Evolutionary conservation across 2,888 invertebrate genomes (phyloP).

Genomic region (Xestia xanthographa): DNA sequence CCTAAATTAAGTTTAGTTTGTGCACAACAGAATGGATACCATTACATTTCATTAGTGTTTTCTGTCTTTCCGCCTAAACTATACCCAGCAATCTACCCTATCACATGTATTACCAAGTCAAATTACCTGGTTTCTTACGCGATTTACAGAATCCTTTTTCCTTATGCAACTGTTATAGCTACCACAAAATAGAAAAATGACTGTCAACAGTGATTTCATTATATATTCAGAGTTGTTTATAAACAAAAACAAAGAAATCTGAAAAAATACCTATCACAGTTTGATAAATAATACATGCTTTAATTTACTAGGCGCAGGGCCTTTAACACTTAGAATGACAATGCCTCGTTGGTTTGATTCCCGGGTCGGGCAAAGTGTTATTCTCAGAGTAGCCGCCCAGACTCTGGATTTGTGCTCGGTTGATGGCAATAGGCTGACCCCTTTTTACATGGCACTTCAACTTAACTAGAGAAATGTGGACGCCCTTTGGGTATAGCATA

Average conservation of each 20-base stretch:
- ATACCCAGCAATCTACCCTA: too few relatives aligned
- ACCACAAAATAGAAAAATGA: not conserved
- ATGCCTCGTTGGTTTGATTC: not conserved
- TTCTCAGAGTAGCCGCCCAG: not conserved
- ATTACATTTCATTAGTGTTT: not conserved
- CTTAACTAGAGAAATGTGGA: not conserved
- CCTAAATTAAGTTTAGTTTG: too few relatives aligned
- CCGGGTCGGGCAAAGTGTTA: not conserved
- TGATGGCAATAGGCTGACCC: not conserved
- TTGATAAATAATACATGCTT: not conserved
- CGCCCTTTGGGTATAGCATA: not conserved
- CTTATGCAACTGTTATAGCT: not conserved
- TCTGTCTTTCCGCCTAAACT: not conserved
- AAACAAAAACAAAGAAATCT: not conserved
- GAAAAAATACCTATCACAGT: not conserved
- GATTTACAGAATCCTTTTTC: constrained; percentile 17
- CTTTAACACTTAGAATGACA: not conserved
- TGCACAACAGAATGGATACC: too few relatives aligned
- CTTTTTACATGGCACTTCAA: not conserved
- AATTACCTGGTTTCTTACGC: not conserved
- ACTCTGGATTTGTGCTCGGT: not conserved
- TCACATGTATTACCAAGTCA: constrained; percentile 8
- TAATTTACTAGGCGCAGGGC: not conserved
- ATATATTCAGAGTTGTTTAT: not conserved
- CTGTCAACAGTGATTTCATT: not conserved